Evolutionary conservation across 1,140 invertebrate species (phyloP), one percentile per base, ranked within the genome.

Genomic region (Diabrotica undecimpunctata): DNA sequence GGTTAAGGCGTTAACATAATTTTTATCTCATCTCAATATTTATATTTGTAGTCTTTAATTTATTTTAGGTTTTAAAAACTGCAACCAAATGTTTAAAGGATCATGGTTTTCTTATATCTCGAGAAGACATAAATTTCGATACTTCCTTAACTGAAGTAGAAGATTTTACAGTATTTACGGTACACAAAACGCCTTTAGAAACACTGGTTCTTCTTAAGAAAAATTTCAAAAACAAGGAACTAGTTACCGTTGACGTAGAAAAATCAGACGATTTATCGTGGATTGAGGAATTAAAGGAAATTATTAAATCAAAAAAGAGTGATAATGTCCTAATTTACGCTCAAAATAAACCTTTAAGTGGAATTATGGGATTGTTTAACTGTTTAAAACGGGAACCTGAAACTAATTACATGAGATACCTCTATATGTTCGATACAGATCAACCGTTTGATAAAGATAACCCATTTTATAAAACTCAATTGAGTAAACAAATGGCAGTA

Each of bases 301-400:
- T 82, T 9, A 69, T 86, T 0, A 82, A 85, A 66, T 81, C 83
- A 69, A 78, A 79, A 6, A 81, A 79, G 2, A 78, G 81, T 54
- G 69, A 79, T 4, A 78, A 81, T 55, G 69, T 88, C n/a, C 74
- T 90, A 6, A 69, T 89, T 0, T 84, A 86, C 54, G 79, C 81
- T 7, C 82, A 87, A 76, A 82, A 84, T 69, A 85, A 87, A 65
- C 77, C 78, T 14, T 76, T 85, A 5, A 91, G 85, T 79, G 95
- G 96, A 39, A 79, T 95, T 10, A 72, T 96, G 35, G 65, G 96
- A 11, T 79, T 98, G 12, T 83, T 89, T 0, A 92, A 92, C 60
- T 92, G 90, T 73, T 66, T 92, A 0, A 81, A 86, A 66, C 87
- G 82, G 72, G 91, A 93, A 72, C 85, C 86, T 6, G 84, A 86